Base-by-base conservation (phyloP, 2,888 invertebrate species). In the Drosophila siamana region DNA sequence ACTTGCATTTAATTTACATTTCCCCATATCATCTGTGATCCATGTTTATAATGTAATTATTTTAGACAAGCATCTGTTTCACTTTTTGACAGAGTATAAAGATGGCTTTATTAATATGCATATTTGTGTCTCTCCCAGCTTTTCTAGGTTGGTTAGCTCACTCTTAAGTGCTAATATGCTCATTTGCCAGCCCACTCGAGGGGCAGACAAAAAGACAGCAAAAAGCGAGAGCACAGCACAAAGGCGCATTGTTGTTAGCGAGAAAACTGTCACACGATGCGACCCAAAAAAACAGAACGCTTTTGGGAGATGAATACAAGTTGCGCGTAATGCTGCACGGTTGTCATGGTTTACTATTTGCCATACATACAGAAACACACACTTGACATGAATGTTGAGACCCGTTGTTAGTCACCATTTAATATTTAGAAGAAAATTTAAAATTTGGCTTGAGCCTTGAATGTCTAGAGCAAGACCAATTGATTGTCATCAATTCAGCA, bases 161-260 rank as follows among this genome's bases (percentile, higher is more conserved):
- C 13, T 43, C 33, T 46, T 33, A 66, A 74, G 80, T 71, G 74
- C 69, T 79, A 75, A 79, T 75, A 75, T 73, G 64, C 78, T 64
- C 65, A 63, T 68, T 80, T 71, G 54, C 51, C 30, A 50, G 28
- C 43, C 51, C 69, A 46, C 71, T 66, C 30, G 33, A 60, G 24
- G 50, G 24, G n/a, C 38, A 54, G 36, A 16, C 24, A 40, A 15
- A 43, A 43, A 36, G n/a, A 28, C 33, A 16, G 28, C 44, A 55
- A 44, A 36, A 48, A 55, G 30, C 36, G 40, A 44, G 24, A 13
- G 5, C 19, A 16, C 22, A 46, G 16, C 36, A 55, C 19, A 40
- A 55, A 15, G 1, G 16, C 13, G 13, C 28, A 33, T 52, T 44
- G 19, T 22, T 28, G 30, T 26, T 13, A 41, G 19, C 47, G 47